Conservation (phyloP, 1,140 invertebrate genomes). For the Acromyrmex heyeri region DNA sequence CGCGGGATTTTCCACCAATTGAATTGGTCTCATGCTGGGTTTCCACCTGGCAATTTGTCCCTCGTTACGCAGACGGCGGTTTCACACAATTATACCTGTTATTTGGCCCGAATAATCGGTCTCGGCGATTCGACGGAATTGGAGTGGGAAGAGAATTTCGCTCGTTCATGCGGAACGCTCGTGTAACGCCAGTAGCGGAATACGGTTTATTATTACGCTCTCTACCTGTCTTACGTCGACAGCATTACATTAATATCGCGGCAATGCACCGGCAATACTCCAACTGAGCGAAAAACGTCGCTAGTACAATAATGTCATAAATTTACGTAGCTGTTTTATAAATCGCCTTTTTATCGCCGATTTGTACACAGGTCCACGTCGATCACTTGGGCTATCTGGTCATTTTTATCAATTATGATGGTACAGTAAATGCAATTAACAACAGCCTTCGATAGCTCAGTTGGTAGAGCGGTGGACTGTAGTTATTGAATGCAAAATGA, state of each 20-base stretch:
- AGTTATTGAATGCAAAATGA: constrained; percentile 81
- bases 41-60: constrained; percentile 50
- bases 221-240: constrained; percentile 56
- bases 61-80: constrained; percentile 13
- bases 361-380: not conserved
- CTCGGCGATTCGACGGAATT: constrained; percentile 14
- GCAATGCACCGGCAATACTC: constrained; percentile 36
- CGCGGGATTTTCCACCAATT: not conserved
- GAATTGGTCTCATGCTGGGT: not conserved
- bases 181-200: constrained; percentile 71
- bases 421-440: not conserved
- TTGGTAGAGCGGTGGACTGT: constrained; percentile 96
- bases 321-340: not conserved
- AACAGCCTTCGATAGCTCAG: constrained; percentile 92
- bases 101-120: not conserved
- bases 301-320: not conserved
- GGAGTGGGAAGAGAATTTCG: constrained; percentile 60
- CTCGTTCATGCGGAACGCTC: constrained; percentile 69
- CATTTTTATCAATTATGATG: constrained; percentile 36
- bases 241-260: constrained; percentile 64
- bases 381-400: not conserved
- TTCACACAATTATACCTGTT: constrained; percentile 13
- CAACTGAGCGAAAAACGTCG: constrained; percentile 20
- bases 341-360: constrained; percentile 9
- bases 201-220: constrained; percentile 64